Evolutionary conservation across 2,797 vertebrate genomes (phyloP), one percentile per base, ranked within the genome.

Genomic region (Syngnathus acus): DNA sequence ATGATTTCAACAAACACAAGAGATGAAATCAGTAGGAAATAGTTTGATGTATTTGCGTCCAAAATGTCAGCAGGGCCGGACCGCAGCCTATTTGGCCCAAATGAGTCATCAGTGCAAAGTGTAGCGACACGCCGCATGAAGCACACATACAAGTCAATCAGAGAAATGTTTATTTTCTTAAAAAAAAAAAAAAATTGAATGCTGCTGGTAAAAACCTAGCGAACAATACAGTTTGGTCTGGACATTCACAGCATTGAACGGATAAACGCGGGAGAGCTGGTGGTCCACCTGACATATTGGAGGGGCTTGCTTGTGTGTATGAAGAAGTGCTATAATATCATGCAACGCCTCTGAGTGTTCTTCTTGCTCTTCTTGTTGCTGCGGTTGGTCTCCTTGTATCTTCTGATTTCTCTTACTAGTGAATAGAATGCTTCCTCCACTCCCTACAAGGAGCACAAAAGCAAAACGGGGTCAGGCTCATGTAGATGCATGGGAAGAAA

Each of bases 391-490:
- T 94, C 93, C 82, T 94, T 94, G 71, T 94, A 93, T 81, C 83
- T 91, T 77, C 93, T 89, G 67, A 94, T 94, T 82, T 94, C 93
- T 54, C 93, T 87, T 38, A 94, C 93, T 10, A 94, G 87, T 2
- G 93, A 94, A 76, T 94, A 94, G 74, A 94, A 94, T 2, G 93
- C 93, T 70, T 94, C 93, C 71, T 94, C 93, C 48, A 94, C 93
- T 21, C 93, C 93, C 93, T 94, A 82, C 47, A 3, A 5, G 19
- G 10, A 61, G 23, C 4, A 6, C 4, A 57, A 50, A 48, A 19
- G 19, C 9, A 40, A 54, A 54, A 1, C 11, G 0, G 6, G 6
- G 10, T 65, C 10, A 65, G 3, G 13, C 13, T 19, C 1, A 32
- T 42, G 38, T 26, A 9, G 60, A 40, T 5, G n/a, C 21, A n/a